Percentiles rank a stretch among this genome's conserved stretches.
phyloP scores from a whole-genome alignment of 1,140 invertebrate genomes.

The Zaprionus africanus region DNA sequence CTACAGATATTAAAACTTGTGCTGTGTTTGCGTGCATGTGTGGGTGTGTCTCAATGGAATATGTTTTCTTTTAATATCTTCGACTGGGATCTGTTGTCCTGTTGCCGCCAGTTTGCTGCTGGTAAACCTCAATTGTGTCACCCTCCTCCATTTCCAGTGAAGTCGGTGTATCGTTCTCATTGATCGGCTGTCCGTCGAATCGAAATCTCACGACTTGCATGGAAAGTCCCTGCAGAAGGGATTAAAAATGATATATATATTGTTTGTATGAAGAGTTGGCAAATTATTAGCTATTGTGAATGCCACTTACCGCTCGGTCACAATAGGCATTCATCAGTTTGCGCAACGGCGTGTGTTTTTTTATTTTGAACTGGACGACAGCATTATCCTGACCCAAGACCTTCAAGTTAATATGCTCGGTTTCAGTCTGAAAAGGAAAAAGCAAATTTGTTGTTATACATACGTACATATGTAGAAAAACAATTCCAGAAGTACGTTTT shows the following conservation, averaged over 20 bases:
- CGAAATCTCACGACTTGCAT: conserved; percentile 95
- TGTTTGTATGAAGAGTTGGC: background rate
- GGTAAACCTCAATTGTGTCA: conserved; percentile 97
- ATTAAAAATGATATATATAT: background rate
- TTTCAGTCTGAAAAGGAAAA: conserved; percentile 84
- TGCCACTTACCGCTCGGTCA: conserved; percentile 88
- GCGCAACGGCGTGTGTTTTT: conserved; percentile 95
- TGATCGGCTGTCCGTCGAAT: conserved; percentile 96
- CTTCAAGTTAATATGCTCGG: conserved; percentile 95
- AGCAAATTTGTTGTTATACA: background rate
- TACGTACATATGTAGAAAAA: background rate
- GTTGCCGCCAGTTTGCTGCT: conserved; percentile 94
- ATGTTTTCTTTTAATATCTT: background rate
- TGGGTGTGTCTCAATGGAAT: conserved; percentile 14
- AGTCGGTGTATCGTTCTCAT: conserved; percentile 95
- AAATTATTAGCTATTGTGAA: background rate
- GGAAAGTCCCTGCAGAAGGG: conserved; percentile 86
- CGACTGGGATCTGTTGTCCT: background rate
- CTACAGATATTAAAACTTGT: background rate
- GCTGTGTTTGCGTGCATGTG: background rate
- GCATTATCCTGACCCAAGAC: conserved; percentile 96
- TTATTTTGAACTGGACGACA: conserved; percentile 98
- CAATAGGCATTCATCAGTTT: conserved; percentile 98
- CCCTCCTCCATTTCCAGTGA: conserved; percentile 97
- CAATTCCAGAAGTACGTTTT: background rate